A percentile compares a stretch with the other conserved stretches of the same genome.
These are phyloP conservation scores for Aplidium turbinatum DNA, from an alignment of 23 tunicate genomes.

Conservation along the genomic window DNA sequence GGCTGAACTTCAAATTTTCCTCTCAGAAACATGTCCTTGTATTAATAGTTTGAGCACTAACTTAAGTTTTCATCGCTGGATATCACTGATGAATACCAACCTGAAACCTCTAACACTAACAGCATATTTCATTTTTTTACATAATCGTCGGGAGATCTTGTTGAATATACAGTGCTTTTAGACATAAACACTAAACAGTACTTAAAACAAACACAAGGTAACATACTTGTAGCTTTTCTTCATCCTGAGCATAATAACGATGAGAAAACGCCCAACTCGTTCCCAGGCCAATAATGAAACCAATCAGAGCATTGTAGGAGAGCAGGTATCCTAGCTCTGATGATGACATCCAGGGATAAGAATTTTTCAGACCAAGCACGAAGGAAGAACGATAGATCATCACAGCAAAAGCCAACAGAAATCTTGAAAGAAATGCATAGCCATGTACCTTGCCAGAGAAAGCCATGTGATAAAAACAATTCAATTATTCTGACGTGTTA, in stretches of 20 bases:
- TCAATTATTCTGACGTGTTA: too few species aligned
- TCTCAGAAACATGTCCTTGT: too few species aligned
- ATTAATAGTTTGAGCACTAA: too few species aligned
- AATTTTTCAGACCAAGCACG: constrained; percentile 47
- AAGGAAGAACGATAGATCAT: constrained; percentile 58
- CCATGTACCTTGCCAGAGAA: constrained; percentile 37
- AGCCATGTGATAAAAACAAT: too few species aligned
- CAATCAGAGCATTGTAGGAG: constrained; percentile 59
- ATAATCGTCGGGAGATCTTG: too few species aligned
- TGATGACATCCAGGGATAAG: constrained; percentile 35
- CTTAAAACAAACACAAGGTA: background rate
- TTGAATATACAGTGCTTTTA: too few species aligned
- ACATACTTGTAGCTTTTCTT: constrained; percentile 56
- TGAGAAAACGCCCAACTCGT: constrained; percentile 38
- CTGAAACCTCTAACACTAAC: too few species aligned
- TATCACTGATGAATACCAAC: too few species aligned
- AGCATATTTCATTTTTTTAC: too few species aligned
- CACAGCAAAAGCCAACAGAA: constrained; percentile 55
- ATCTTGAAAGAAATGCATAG: constrained; percentile 40
- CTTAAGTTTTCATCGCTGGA: too few species aligned
- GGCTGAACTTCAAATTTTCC: too few species aligned
- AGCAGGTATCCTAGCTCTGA: constrained; percentile 41
- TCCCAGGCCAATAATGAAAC: constrained; percentile 39
- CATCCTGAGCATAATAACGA: constrained; percentile 41
- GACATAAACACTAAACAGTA: background rate